phyloP scores from a whole-genome alignment of 2,113 vertebrate species.

The Pampusana beccarii region DNA sequence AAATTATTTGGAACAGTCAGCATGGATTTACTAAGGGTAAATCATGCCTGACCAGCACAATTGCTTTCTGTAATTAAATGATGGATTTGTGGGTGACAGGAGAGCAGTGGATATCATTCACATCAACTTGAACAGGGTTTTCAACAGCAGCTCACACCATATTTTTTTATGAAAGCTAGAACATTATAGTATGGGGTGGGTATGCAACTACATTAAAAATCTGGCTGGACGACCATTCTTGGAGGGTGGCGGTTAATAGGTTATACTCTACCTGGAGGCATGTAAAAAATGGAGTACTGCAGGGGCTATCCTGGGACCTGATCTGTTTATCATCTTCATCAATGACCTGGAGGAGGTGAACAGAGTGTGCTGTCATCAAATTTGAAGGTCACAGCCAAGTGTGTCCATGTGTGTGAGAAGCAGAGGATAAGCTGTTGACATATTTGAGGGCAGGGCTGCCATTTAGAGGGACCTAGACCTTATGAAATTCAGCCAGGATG shows the following conservation, averaged over 20 bases:
- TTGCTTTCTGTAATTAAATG: conserved; percentile 19
- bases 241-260: neutral
- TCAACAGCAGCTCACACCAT: neutral
- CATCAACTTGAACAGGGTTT: neutral
- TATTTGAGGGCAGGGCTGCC: neutral
- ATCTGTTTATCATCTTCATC: neutral
- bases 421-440: neutral
- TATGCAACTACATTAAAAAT: neutral
- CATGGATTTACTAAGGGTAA: conserved; percentile 47
- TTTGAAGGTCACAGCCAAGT: neutral
- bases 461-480: neutral
- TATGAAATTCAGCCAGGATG: neutral
- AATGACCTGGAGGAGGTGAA: neutral
- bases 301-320: neutral
- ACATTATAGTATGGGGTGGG: neutral
- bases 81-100: neutral
- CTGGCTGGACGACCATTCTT: neutral
- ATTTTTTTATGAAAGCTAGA: neutral
- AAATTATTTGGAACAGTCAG: conserved; percentile 42
- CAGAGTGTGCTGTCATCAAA: neutral
- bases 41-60: conserved; percentile 21
- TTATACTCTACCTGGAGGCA: neutral
- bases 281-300: neutral
- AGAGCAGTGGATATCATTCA: neutral
- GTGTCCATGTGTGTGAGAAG: neutral